Conservation (phyloP, 1,140 invertebrate species). For the Gryllus bimaculatus region DNA sequence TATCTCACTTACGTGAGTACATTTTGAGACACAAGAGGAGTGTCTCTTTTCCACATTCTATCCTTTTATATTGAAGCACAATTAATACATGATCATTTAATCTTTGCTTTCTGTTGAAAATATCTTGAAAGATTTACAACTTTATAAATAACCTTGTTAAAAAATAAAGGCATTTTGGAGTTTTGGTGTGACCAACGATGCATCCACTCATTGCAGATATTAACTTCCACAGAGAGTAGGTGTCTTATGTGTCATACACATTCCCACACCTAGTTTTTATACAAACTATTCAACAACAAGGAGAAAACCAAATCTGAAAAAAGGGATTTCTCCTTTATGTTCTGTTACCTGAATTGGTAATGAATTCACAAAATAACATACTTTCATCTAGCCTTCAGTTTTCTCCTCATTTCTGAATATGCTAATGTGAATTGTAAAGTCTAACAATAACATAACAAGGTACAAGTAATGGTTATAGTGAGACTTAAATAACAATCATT, state of each 20-base stretch:
- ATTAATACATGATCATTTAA: constrained; percentile 7
- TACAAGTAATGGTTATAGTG: constrained; percentile 30
- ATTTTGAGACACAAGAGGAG: constrained; percentile 2
- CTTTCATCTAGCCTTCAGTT: constrained; percentile 8
- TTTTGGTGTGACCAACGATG: constrained; percentile 18
- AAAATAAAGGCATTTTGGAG: constrained; percentile 22
- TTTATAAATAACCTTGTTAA: constrained; percentile 17
- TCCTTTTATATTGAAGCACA: neutral
- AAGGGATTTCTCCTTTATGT: constrained; percentile 11
- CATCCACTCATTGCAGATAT: constrained; percentile 19
- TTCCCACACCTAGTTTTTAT: constrained; percentile 18
- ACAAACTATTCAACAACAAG: constrained; percentile 26
- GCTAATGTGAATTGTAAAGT: constrained; percentile 26
- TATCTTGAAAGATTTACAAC: constrained; percentile 22
- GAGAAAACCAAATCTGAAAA: constrained; percentile 23
- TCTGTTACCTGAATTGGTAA: constrained; percentile 13
- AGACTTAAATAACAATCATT: constrained; percentile 31
- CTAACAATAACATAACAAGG: constrained; percentile 31
- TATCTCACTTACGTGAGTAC: neutral
- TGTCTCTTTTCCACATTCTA: constrained; percentile 6
- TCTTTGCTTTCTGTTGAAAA: constrained; percentile 13
- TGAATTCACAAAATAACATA: constrained; percentile 19
- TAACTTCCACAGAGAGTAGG: constrained; percentile 20
- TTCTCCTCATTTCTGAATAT: constrained; percentile 28
- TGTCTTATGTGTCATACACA: constrained; percentile 20